A percentile compares a stretch with the other conserved stretches of the same genome.
These are phyloP conservation scores for Peribatodes rhomboidaria DNA, from an alignment of 2,888 invertebrate species.

Conservation along the genomic window DNA sequence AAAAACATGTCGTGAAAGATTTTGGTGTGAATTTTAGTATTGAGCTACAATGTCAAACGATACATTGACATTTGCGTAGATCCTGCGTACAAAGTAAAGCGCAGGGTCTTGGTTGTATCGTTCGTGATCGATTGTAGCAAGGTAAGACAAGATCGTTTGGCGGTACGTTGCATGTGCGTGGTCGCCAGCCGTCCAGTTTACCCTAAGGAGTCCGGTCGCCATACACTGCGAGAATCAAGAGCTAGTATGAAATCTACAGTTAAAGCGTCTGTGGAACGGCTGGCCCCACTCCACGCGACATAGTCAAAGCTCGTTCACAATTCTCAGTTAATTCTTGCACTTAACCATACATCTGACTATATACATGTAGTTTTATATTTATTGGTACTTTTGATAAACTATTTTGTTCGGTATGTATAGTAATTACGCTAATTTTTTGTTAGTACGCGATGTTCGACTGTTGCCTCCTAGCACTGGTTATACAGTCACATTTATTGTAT, in stretches of 20 bases:
- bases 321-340: constrained; percentile 49
- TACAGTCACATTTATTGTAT: constrained; percentile 73
- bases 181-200: constrained; percentile 27
- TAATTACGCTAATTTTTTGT: constrained; percentile 85
- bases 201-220: constrained; percentile 37
- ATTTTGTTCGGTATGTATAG: constrained; percentile 83
- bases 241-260: constrained; percentile 42
- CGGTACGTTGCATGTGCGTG: constrained; percentile 8
- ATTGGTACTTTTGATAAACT: constrained; percentile 91
- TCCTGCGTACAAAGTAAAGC: constrained; percentile 1
- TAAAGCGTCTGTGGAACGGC: constrained; percentile 41
- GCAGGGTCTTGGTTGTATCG: constrained; percentile 1
- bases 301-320: constrained; percentile 51
- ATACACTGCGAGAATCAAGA: constrained; percentile 36
- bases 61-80: background rate
- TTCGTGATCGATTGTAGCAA: constrained; percentile 3
- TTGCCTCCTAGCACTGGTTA: constrained; percentile 76
- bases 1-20: background rate
- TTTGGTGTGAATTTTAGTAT: constrained; percentile 25
- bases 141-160: constrained; percentile 43
- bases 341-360: constrained; percentile 58
- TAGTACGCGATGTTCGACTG: constrained; percentile 71
- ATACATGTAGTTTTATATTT: constrained; percentile 84
- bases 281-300: constrained; percentile 45
- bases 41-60: constrained; percentile 4